Conservation (phyloP, 37 sponge, comb jelly and placozoan species). For the Oopsacas minuta region DNA sequence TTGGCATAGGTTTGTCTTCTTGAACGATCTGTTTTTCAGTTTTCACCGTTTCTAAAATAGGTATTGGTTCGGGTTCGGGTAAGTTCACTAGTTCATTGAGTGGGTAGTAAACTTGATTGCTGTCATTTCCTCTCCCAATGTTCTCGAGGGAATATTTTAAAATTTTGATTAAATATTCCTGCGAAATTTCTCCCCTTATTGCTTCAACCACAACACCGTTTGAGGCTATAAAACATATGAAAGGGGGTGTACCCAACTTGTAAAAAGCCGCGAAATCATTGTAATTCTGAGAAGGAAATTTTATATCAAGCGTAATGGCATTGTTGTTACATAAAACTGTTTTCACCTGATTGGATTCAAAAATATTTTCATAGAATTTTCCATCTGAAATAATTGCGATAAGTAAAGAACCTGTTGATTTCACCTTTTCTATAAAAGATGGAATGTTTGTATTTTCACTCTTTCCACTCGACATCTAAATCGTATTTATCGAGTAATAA, state of each 20-base stretch:
- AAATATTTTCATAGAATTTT: not conserved
- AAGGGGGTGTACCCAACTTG: not conserved
- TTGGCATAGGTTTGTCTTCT: not conserved
- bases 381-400: not conserved
- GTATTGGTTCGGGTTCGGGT: not conserved
- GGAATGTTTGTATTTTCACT: too few species aligned
- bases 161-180: not conserved
- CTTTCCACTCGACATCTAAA: too few species aligned
- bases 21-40: not conserved
- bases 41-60: not conserved
- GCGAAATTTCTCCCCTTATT: slow-evolving; percentile 10
- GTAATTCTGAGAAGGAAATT: not conserved
- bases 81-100: not conserved
- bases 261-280: not conserved
- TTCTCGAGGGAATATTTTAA: not conserved
- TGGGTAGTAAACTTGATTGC: not conserved
- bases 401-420: not conserved
- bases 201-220: not conserved
- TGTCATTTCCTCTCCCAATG: not conserved
- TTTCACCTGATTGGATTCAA: not conserved
- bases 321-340: not conserved
- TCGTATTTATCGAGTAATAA: too few species aligned
- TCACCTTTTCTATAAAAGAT: not conserved
- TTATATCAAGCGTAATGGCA: not conserved
- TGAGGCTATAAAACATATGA: not conserved